Percentiles rank a stretch among this genome's conserved stretches.
phyloP scores from a whole-genome alignment of 2,888 invertebrate species.

The Dasysyrphus albostriatus region DNA sequence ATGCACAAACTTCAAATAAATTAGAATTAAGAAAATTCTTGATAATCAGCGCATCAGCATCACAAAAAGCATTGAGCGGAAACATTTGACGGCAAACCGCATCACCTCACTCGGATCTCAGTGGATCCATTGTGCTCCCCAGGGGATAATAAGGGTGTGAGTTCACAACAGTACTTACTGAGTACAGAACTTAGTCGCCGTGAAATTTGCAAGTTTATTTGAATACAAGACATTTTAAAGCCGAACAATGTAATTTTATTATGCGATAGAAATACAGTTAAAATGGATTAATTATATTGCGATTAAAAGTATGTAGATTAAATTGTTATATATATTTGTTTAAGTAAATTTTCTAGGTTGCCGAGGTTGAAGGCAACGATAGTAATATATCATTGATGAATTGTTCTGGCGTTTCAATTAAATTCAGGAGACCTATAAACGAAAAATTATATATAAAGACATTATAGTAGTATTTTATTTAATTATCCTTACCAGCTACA shows the following conservation, averaged over 20 bases:
- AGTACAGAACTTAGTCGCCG: no score
- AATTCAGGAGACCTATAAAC: slow-evolving; percentile 80
- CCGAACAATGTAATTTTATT: slow-evolving; percentile 20
- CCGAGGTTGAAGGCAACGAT: slow-evolving; percentile 80
- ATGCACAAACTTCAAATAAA: no score
- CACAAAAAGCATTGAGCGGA: no score
- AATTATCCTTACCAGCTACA: slow-evolving; percentile 87
- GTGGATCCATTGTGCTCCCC: no score
- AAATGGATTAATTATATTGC: slow-evolving; percentile 48
- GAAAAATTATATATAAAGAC: not conserved
- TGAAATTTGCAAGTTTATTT: not conserved
- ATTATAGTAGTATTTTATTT: not conserved
- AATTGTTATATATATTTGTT: slow-evolving; percentile 15
- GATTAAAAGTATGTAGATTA: slow-evolving; percentile 29
- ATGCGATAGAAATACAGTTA: slow-evolving; percentile 16
- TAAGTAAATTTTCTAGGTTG: slow-evolving; percentile 77
- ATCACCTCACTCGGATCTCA: no score
- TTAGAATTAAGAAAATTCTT: no score
- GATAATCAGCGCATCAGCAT: no score
- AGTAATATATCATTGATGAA: slow-evolving; percentile 81
- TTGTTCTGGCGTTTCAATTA: slow-evolving; percentile 82
- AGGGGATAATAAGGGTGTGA: no score
- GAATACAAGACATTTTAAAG: slow-evolving; percentile 7
- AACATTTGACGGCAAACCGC: no score
- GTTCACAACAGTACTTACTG: no score